Base-by-base conservation (phyloP, 2,888 invertebrate species). In the Liopterus haemorrhoidalis region DNA sequence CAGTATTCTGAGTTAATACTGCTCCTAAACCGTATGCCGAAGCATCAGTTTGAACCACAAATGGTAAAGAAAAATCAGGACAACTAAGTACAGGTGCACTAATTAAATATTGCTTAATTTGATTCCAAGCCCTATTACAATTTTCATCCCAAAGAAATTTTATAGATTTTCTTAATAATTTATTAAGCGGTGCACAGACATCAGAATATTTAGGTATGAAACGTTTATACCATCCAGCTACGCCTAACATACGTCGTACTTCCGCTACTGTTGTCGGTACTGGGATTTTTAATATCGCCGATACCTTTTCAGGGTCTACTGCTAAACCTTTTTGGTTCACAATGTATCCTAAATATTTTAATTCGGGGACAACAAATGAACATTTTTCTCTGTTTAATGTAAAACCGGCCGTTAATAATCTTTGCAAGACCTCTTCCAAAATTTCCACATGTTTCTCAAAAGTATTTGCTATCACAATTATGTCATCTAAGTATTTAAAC, bases 401-500 rank as follows among this genome's bases (percentile, higher is more conserved):
- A n/a, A 24, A n/a, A 8, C 24, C 24, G 24, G 24, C 24, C 6
- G 6, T 24, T 24, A 6, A n/a, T 24, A 24, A 24, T 24, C 24
- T 24, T 24, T n/a, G 6, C 6, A n/a, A 8, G 24, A 24, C 24
- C n/a, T 24, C 24, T 24, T 24, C n/a, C 24, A 24, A n/a, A 24
- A 24, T n/a, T n/a, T 24, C 8, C n/a, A 24, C n/a, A 24, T 24
- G 24, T 8, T 24, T 6, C 6, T 24, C 24, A 24, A 24, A 24
- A n/a, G n/a, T n/a, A n/a, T n/a, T n/a, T n/a, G n/a, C n/a, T n/a
- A n/a, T n/a, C n/a, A n/a, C n/a, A n/a, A n/a, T n/a, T n/a, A n/a
- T n/a, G n/a, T n/a, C n/a, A n/a, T 58, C 56, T 5, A 57, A 41
- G 32, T 59, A 59, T 1, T 48, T 52, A 30, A 57, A 57, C 3